Evolutionary conservation across 2,888 invertebrate genomes (phyloP), one percentile per base, ranked within the genome.

Genomic region (Ditula angustiorana): DNA sequence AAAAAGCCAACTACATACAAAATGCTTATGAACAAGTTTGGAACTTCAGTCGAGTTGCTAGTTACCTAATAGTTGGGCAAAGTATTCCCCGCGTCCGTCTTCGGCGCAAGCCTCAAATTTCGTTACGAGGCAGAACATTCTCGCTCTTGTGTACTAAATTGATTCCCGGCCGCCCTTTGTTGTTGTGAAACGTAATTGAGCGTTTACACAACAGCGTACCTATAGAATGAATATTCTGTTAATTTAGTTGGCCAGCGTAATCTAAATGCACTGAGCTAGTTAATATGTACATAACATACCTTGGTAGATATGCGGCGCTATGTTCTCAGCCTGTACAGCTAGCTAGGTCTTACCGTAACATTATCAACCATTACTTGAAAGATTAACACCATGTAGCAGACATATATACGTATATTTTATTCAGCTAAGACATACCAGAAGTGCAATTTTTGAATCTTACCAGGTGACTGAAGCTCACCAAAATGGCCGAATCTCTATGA

Each of bases 101-200:
- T 64, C 64, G 52, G 57, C 50, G 19, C 52, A 37, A 64, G 59
- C 58, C 64, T 64, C 64, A 64, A 41, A 59, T 64, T 64, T 64
- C 59, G 46, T 64, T 64, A 64, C 47, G 58, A 58, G 33, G 50
- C 16, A 28, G 59, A 63, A 52, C 58, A 64, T 52, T 59, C 64
- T 24, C 58, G 64, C 59, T 74, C 77, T 78, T 75, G 71, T 74
- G 70, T 71, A 74, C 75, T 72, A 79, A 80, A 81, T 81, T 80
- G 78, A 79, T 80, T 79, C 73, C 70, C 66, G 70, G 67, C 74
- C 63, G 72, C 70, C 76, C 76, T 81, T 80, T 80, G 80, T 79
- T 75, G 74, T 74, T 74, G 69, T 70, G 72, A 69, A 74, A 72
- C 73, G 76, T 78, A 79, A 79, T 77, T 68, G 78, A 77, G 71